Evolutionary conservation across 2,888 invertebrate species (phyloP), one percentile per base, ranked within the genome.

Genomic region (Artemia sinica): DNA sequence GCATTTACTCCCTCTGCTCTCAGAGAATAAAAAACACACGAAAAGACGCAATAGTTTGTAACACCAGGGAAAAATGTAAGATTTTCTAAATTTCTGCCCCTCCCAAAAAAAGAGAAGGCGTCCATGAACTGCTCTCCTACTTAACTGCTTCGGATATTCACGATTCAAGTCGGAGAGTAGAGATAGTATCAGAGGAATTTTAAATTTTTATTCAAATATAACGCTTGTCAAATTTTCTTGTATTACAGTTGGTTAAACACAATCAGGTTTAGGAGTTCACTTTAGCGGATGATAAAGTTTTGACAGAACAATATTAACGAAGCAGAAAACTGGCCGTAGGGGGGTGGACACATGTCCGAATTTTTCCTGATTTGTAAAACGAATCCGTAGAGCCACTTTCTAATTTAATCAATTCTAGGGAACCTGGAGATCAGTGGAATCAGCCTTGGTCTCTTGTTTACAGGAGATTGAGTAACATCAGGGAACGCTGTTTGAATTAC

Each of bases 201-300:
- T 28, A 28, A 28, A 28, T 28, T 28, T 28, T 28, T 28, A 28
- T 28, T 28, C 28, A 28, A 28, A 28, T 28, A 28, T 28, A 28
- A 28, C 58, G 14, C 14, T 58, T 58, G 58, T 58, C 58, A n/a
- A 58, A 58, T 58, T 9, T 58, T 58, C 58, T 58, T 18, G 58
- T 58, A 14, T 58, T 58, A 58, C 58, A 58, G 58, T 58, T 18
- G 58, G 18, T n/a, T 18, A 18, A 58, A 58, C 58, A 18, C 58
- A 58, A 58, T 58, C 58, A 58, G 58, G 58, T 58, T 58, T 58
- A 58, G 58, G 14, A 58, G 58, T 58, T 58, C 58, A 18, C 14
- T 58, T 58, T 58, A 18, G 58, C 58, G 58, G 58, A 58, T 58
- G 14, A 18, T 18, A 58, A 58, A 58, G 14, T 58, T 58, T 58